Evolutionary conservation across 1,140 invertebrate species (phyloP).

Genomic region (Drosophila pandora): DNA sequence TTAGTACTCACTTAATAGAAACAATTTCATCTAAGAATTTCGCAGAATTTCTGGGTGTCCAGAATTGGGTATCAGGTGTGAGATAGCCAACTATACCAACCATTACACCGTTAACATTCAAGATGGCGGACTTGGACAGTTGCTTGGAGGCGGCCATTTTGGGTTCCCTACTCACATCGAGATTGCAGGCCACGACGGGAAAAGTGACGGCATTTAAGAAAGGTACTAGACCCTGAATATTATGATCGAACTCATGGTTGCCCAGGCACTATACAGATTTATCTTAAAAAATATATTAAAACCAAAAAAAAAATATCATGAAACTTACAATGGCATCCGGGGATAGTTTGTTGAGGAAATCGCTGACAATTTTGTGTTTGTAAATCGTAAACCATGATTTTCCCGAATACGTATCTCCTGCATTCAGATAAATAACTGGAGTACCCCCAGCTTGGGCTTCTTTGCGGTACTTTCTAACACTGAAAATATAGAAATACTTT

Average conservation of each 20-base stretch:
- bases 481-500: slow-evolving; percentile 33
- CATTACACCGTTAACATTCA: slow-evolving; percentile 86
- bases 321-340: slow-evolving; percentile 93
- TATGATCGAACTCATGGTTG: slow-evolving; percentile 97
- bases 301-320: not conserved
- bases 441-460: slow-evolving; percentile 85
- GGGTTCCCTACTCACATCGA: slow-evolving; percentile 89
- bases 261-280: slow-evolving; percentile 90
- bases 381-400: slow-evolving; percentile 92
- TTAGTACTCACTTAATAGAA: slow-evolving; percentile 85
- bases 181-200: slow-evolving; percentile 91
- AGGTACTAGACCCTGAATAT: slow-evolving; percentile 89
- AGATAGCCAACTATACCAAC: slow-evolving; percentile 95
- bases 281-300: not conserved
- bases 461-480: slow-evolving; percentile 85
- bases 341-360: slow-evolving; percentile 90
- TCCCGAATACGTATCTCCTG: slow-evolving; percentile 95
- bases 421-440: slow-evolving; percentile 91
- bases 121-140: slow-evolving; percentile 87
- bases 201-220: slow-evolving; percentile 89
- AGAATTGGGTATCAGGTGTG: slow-evolving; percentile 90
- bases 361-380: slow-evolving; percentile 90
- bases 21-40: slow-evolving; percentile 90
- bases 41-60: slow-evolving; percentile 87
- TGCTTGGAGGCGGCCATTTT: slow-evolving; percentile 83